Base-by-base conservation (phyloP, 2,888 invertebrate species). In the Amaurobius ferox region DNA sequence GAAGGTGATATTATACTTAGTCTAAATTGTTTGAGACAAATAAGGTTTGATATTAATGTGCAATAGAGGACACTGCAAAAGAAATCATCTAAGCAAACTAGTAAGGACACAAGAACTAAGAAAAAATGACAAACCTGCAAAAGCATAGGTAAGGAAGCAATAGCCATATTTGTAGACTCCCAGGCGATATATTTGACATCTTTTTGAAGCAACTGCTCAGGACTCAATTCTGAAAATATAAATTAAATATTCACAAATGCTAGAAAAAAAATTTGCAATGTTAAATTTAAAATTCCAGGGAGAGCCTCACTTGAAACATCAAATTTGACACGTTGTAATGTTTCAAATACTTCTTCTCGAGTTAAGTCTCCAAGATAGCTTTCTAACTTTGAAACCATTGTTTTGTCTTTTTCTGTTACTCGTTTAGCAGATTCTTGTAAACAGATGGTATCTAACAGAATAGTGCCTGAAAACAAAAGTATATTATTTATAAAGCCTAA, bases 381-480 rank as follows among this genome's bases (percentile, higher is more conserved):
- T 79, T 91, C 91, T 16, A 97, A 91, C 74, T 92, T 91, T 1
- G 90, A 88, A 0, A 94, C 92, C 0, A 94, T 92, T 72, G 93
- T 91, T 13, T 93, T 90, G 90, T 97, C 97, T 67, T 94, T 92
- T 0, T 93, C 91, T 0, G 94, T 95, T 0, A 93, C 94, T 88
- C 95, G 94, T 68, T 94, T 93, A 0, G 95, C 94, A 28, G 93
- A 92, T 39, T 92, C 92, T 0, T 94, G 94, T 89, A 96, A 94
- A 90, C 95, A 96, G 0, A 95, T 94, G 0, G 97, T 96, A 90
- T 97, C 97, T 89, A 95, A 92, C 66, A 97, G 91, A 87, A 97
- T 96, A 0, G 95, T 94, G 55, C 94, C 96, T 95, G 91, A 7
- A 66, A 55, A 32, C n/a, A n/a, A n/a, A n/a, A n/a, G n/a, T n/a